These are phyloP conservation scores for Lagenorhynchus albirostris DNA, from an alignment of 2,113 vertebrate genomes.

Conservation along the genomic window DNA sequence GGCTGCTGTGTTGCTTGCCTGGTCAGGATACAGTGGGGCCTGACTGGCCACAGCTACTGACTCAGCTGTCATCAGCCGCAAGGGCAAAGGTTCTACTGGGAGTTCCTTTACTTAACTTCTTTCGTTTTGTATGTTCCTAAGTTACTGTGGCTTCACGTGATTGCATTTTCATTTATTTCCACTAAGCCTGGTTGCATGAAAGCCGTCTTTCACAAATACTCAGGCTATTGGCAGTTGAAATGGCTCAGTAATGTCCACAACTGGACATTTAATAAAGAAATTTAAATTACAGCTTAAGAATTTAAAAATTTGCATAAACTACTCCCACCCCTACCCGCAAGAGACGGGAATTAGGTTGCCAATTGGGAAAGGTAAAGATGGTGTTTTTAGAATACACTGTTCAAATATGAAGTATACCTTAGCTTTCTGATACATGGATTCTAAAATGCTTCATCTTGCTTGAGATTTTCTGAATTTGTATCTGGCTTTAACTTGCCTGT, in stretches of 20 bases:
- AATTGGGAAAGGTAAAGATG: not conserved
- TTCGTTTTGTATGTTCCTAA: not conserved
- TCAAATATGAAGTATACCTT: not conserved
- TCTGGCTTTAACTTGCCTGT: not conserved
- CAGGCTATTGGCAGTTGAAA: not conserved
- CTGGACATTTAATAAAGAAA: not conserved
- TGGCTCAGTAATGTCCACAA: not conserved
- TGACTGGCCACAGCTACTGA: not conserved
- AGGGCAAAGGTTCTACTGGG: not conserved
- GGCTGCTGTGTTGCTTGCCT: accelerated
- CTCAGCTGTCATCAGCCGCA: accelerated
- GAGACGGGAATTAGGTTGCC: not conserved
- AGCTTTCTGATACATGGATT: not conserved
- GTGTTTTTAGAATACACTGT: not conserved
- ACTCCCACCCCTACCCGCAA: not conserved
- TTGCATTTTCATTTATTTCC: not conserved
- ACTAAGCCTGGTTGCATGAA: not conserved
- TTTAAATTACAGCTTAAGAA: not conserved
- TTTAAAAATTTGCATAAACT: not conserved
- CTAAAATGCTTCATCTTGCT: not conserved
- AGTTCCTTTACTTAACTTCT: not conserved
- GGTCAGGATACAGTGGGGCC: not conserved
- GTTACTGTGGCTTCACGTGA: not conserved
- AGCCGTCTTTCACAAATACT: not conserved
- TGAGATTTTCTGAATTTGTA: not conserved